Evolutionary conservation across 2,797 vertebrate genomes (phyloP), one percentile per base, ranked within the genome.

Genomic region (Eutrigla gurnardus): DNA sequence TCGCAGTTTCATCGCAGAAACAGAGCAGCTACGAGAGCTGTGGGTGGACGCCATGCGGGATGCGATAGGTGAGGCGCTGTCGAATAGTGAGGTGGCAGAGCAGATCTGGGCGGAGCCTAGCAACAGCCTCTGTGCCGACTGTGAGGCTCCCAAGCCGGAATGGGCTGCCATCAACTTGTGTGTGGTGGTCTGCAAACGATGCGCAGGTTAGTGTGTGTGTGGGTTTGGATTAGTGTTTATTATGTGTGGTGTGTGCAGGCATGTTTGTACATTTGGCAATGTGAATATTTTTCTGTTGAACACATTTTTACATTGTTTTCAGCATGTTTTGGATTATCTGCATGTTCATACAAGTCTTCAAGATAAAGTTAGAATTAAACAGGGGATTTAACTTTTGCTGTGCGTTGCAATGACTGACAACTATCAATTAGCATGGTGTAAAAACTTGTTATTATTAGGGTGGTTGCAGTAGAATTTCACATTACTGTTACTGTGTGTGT

Each of bases 161-260:
- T 99, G 98, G 98, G 97, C 96, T 0, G 95, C 97, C 65, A 95
- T 99, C 93, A 99, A 99, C 88, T 94, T 99, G 86, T 96, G 96
- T 1, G 94, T 99, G 3, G 96, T 98, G 88, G 94, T 99, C 91
- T 99, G 98, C 92, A 98, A 97, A 81, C 92, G 92, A 78, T 99
- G 98, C 3, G 98, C 97, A 94, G 98, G 97, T 94, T 81, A 25
- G 25, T 57, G 87, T 89, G 52, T 70, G 7, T 14, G n/a, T 18
- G 8, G 6, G 7, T 63, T 52, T 54, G 9, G 18, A 49, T 47
- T 1, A 2, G 3, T 49, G 3, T n/a, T 18, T 39, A 15, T 47
- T 33, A 75, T 93, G 93, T 93, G 94, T 82, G 94, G 85, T 96
- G 94, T 96, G 94, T 35, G 94, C 94, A 89, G 95, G 94, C 95